Conservation (phyloP, 2,888 invertebrate genomes). For the Eristalis tenax region DNA sequence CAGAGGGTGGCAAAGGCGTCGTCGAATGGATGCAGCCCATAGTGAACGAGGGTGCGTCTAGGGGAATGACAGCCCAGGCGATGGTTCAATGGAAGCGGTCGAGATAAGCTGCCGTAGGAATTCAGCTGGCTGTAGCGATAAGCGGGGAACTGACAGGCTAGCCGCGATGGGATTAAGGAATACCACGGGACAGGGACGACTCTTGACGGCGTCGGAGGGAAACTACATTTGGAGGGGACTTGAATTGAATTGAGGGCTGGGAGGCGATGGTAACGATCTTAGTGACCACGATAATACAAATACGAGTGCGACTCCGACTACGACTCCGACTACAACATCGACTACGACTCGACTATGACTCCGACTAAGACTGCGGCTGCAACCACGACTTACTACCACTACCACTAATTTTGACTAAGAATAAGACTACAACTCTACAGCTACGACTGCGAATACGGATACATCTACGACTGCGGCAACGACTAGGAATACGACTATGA, state of each 20-base stretch:
- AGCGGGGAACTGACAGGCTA: neutral
- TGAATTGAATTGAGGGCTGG: neutral
- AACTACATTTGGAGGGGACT: neutral
- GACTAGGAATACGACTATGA: no score
- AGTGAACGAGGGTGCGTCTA: constrained; percentile 14
- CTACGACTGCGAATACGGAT: no score
- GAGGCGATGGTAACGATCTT: neutral
- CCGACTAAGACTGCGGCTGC: no score
- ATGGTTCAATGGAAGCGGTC: neutral
- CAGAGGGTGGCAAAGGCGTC: neutral
- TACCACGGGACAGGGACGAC: neutral
- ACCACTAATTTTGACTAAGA: no score
- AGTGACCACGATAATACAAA: no score
- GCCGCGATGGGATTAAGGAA: neutral
- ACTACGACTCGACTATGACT: no score
- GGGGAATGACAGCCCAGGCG: neutral
- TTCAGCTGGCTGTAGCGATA: neutral
- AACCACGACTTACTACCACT: no score
- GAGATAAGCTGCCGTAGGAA: neutral
- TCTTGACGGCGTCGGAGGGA: neutral
- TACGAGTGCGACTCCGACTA: no score
- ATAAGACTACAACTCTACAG: no score
- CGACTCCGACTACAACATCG: no score
- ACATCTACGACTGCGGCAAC: no score
- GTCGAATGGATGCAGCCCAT: neutral